A percentile compares a stretch with the other conserved stretches of the same genome.
Conservation (phyloP, 2,113 vertebrate genomes). For the Nannobrachium achirus region DNA sequence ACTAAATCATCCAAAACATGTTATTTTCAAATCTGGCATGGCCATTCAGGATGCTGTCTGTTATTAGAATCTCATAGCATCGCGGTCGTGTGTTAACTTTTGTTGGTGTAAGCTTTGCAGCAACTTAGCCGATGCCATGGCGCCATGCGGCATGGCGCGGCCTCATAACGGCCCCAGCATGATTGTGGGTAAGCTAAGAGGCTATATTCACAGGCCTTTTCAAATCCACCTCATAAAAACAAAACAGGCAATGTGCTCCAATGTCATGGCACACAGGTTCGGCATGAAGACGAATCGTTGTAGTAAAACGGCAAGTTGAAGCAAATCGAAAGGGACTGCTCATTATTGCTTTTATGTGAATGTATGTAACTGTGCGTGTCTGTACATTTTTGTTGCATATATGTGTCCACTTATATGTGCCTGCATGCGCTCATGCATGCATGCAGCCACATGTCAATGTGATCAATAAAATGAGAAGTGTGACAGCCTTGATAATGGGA, state of each 20-base stretch:
- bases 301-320: conserved; percentile 13
- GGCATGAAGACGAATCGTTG: conserved; percentile 19
- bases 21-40: too few relatives aligned
- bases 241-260: conserved; percentile 36
- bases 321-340: conserved; percentile 5
- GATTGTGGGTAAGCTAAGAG: too few relatives aligned
- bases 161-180: too few relatives aligned
- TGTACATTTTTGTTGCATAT: not conserved
- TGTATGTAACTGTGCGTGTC: conserved; percentile 1
- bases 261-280: conserved; percentile 32
- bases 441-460: conserved; percentile 27
- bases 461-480: conserved; percentile 24
- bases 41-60: too few relatives aligned
- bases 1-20: too few relatives aligned
- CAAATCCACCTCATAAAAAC: conserved; percentile 59
- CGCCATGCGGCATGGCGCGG: too few relatives aligned
- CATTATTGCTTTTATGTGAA: not conserved
- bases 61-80: too few relatives aligned
- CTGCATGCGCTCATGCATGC: not conserved
- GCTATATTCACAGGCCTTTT: conserved; percentile 50
- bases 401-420: not conserved
- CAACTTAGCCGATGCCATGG: too few relatives aligned
- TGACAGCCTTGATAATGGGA: conserved; percentile 37
- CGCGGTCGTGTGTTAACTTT: too few relatives aligned
- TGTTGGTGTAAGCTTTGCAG: too few relatives aligned